These are phyloP conservation scores for Pentalonia nigronervosa DNA, from an alignment of 1,140 invertebrate genomes.

Conservation along the genomic window DNA sequence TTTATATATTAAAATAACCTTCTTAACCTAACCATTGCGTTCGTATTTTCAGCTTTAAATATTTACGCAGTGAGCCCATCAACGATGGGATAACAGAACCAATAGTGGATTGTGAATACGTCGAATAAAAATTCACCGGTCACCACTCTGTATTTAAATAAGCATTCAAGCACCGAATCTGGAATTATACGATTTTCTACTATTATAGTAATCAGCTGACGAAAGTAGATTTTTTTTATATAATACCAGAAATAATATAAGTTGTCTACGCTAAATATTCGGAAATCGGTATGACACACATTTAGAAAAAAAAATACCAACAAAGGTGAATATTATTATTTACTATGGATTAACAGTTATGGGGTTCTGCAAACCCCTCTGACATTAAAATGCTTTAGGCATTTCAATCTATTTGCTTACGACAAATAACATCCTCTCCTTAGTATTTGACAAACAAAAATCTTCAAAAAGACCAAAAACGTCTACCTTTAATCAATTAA, in stretches of 20 bases:
- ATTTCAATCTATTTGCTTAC: no score
- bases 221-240: no score
- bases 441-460: no score
- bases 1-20: neutral
- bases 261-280: no score
- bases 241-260: no score
- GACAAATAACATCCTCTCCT: no score
- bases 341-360: no score
- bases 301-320: neutral
- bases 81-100: neutral
- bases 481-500: no score
- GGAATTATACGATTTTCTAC: neutral
- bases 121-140: neutral
- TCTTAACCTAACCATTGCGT: neutral
- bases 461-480: no score
- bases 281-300: neutral
- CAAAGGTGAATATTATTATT: neutral
- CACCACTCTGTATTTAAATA: neutral
- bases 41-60: neutral
- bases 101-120: neutral
- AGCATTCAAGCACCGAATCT: neutral
- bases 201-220: neutral
- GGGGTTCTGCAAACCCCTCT: no score
- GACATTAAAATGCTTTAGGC: no score
- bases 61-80: neutral